Conservation (phyloP, 1,140 invertebrate genomes). For the Heliothis subflexa region DNA sequence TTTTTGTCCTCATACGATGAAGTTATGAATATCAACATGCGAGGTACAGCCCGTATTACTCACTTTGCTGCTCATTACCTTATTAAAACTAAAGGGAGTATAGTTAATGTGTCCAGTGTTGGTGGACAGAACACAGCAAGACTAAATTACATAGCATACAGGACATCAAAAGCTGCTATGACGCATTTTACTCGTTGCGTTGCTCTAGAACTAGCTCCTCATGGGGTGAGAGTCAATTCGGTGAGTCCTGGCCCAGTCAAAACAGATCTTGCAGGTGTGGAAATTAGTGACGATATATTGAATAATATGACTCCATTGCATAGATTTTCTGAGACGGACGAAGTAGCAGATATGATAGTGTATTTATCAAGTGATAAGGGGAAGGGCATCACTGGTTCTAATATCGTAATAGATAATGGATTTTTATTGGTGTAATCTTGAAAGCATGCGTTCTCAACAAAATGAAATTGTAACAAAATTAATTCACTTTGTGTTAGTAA, state of each 20-base stretch:
- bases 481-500: too few relatives aligned
- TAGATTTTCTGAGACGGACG: conserved; percentile 47
- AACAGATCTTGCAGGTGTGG: conserved; percentile 31
- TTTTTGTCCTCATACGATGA: conserved; percentile 90
- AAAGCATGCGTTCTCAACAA: too few relatives aligned
- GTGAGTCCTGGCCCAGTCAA: conserved; percentile 51
- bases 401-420: conserved; percentile 57
- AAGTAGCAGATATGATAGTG: conserved; percentile 59
- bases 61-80: conserved; percentile 44
- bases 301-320: background rate
- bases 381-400: conserved; percentile 57
- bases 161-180: conserved; percentile 92
- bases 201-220: conserved; percentile 85
- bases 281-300: background rate
- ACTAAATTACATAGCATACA: conserved; percentile 87
- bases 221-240: conserved; percentile 48
- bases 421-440: background rate
- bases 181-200: conserved; percentile 94
- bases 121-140: conserved; percentile 80
- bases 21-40: conserved; percentile 88
- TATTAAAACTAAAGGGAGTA: conserved; percentile 87
- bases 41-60: conserved; percentile 47
- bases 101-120: conserved; percentile 91
- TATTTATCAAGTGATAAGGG: conserved; percentile 62
- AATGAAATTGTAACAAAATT: too few relatives aligned